Conservation (phyloP, 1,140 invertebrate genomes). For the Lerema accius region DNA sequence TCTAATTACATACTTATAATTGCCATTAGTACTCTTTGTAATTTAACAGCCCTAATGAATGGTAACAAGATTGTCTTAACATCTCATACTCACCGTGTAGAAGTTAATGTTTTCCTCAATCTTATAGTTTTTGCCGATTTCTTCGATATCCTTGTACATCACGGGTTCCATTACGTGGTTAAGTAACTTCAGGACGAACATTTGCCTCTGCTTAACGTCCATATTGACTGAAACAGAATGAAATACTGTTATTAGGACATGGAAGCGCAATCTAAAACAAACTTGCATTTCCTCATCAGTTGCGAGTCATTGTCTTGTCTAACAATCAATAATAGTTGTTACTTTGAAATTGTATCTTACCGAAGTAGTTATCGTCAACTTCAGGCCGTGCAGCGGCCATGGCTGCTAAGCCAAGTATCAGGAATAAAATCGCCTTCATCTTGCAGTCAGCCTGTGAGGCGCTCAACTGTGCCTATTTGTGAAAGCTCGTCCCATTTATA, state of each 20-base stretch:
- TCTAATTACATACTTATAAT: too few relatives aligned
- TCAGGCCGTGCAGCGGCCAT: conserved; percentile 54
- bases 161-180: conserved; percentile 84
- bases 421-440: conserved; percentile 57
- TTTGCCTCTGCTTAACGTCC: conserved; percentile 80
- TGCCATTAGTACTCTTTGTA: too few relatives aligned
- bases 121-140: conserved; percentile 82
- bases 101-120: conserved; percentile 80
- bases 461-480: conserved; percentile 50
- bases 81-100: conserved; percentile 56
- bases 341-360: conserved; percentile 37
- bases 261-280: too few relatives aligned
- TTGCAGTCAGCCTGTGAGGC: conserved; percentile 36
- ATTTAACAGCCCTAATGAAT: too few relatives aligned
- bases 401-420: conserved; percentile 56
- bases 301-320: too few relatives aligned
- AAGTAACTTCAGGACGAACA: conserved; percentile 84
- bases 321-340: too few relatives aligned
- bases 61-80: too few relatives aligned
- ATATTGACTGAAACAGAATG: conserved; percentile 79
- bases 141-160: conserved; percentile 72
- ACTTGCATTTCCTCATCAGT: too few relatives aligned
- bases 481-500: conserved; percentile 47
- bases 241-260: not conserved
- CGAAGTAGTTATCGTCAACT: conserved; percentile 41